These are phyloP conservation scores for Hydropotes inermis DNA, from an alignment of 2,113 vertebrate species.

Conservation along the genomic window DNA sequence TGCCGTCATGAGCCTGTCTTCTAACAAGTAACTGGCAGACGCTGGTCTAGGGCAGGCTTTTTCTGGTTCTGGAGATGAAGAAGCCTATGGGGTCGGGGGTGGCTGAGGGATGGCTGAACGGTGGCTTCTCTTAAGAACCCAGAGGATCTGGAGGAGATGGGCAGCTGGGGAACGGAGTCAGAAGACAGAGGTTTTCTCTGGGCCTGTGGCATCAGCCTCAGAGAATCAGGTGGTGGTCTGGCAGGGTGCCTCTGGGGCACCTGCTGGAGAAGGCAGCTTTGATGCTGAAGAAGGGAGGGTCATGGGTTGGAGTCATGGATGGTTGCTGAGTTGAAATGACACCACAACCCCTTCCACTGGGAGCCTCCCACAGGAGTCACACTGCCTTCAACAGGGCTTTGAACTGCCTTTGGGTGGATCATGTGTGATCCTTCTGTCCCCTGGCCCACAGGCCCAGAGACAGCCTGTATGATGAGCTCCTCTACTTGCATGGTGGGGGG, in stretches of 20 bases:
- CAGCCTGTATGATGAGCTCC: background rate
- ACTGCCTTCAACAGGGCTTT: background rate
- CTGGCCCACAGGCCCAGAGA: background rate
- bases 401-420: background rate
- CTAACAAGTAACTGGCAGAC: background rate
- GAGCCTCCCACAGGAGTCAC: background rate
- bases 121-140: background rate
- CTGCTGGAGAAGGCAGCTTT: background rate
- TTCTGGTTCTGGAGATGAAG: background rate
- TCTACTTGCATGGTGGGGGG: background rate
- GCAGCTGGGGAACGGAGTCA: background rate
- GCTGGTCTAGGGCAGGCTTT: background rate
- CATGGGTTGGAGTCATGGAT: background rate
- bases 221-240: background rate
- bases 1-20: background rate
- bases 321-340: background rate
- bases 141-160: background rate
- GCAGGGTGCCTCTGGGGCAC: background rate
- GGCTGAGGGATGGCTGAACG: too few species aligned
- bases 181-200: background rate
- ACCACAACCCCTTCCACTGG: fast-evolving
- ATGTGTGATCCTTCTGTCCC: background rate
- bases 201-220: background rate
- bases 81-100: background rate
- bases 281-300: background rate